Evolutionary conservation across 2,113 vertebrate genomes (phyloP).

Genomic region (Callospermophilus lateralis): DNA sequence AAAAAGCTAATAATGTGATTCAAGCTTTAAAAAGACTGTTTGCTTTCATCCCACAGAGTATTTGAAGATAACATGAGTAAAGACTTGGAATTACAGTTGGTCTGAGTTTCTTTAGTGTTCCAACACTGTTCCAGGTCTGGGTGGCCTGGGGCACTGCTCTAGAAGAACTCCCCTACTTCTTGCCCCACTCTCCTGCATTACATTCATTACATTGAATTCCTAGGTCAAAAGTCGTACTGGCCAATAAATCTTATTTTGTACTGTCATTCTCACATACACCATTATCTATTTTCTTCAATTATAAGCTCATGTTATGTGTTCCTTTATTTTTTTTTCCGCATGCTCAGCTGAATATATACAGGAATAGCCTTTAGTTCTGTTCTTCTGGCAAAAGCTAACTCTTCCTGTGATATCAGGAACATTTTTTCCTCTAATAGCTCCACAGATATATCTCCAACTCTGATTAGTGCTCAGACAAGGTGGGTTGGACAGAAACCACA

Average conservation of each 20-base stretch:
- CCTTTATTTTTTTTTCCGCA: background rate
- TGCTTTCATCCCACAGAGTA: background rate
- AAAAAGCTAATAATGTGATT: background rate
- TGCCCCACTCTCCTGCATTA: rapidly evolving
- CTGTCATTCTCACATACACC: no score
- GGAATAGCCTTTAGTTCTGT: background rate
- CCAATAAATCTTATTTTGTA: background rate
- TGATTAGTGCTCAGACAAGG: background rate
- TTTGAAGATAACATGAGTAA: background rate
- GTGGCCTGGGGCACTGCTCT: rapidly evolving
- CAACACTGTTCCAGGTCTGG: rapidly evolving
- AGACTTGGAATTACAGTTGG: background rate
- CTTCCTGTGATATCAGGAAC: background rate
- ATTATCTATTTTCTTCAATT: background rate
- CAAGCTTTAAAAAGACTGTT: background rate
- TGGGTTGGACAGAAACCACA: background rate
- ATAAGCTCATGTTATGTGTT: background rate
- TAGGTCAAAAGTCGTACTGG: background rate
- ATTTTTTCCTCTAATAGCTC: background rate
- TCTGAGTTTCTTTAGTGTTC: background rate
- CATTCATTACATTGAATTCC: background rate
- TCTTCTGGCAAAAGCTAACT: background rate
- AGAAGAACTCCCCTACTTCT: rapidly evolving
- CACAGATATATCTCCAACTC: background rate
- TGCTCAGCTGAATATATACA: background rate